Conservation (phyloP, 2,113 vertebrate species). For the Nothocercus nigrocapillus region DNA sequence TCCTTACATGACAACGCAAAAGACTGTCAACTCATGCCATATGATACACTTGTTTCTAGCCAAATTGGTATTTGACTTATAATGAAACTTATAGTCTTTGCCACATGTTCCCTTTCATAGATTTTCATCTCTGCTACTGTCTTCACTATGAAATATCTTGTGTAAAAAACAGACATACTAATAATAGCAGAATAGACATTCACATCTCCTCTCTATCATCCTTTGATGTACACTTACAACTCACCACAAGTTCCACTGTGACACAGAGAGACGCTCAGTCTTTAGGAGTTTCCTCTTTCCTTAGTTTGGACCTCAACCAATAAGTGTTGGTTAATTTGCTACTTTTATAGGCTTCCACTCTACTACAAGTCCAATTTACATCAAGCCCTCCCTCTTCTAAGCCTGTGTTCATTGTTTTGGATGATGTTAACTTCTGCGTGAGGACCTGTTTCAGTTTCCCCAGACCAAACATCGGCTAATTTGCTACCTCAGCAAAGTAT, state of each 20-base stretch:
- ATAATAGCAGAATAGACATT: background rate
- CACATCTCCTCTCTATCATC: background rate
- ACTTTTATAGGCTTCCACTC: background rate
- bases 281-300: background rate
- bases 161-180: background rate
- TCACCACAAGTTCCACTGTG: background rate
- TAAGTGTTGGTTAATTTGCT: background rate
- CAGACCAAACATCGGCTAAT: background rate
- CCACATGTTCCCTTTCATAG: background rate
- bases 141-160: background rate
- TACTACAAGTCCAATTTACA: background rate
- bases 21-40: background rate
- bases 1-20: background rate
- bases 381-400: background rate
- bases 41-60: background rate
- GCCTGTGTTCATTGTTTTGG: background rate
- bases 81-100: background rate
- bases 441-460: background rate
- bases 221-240: background rate
- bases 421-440: background rate
- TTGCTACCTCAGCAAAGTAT: background rate
- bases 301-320: slow-evolving; percentile 3
- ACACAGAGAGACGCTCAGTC: background rate
- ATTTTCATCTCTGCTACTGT: background rate
- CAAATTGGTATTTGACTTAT: background rate